These are phyloP conservation scores for Stenopsyche tienmushanensis DNA, from an alignment of 1,140 invertebrate genomes.

Conservation along the genomic window DNA sequence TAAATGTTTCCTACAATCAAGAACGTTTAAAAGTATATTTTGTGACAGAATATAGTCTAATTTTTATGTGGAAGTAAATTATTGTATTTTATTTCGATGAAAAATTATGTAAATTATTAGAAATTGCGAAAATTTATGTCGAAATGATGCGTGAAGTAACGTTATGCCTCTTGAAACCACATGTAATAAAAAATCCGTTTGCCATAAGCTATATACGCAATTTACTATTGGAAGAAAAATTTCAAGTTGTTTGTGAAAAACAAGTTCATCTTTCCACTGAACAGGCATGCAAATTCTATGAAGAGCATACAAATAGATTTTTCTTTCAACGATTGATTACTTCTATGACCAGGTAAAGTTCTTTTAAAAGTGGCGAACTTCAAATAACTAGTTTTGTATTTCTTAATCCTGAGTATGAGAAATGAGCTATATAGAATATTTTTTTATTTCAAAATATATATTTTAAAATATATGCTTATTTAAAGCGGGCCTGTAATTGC, in stretches of 20 bases:
- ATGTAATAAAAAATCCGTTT: constrained; percentile 68
- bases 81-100: too few relatives aligned
- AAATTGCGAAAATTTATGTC: too few relatives aligned
- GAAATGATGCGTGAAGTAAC: constrained; percentile 57
- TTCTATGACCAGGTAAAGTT: constrained; percentile 77
- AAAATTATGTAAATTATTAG: too few relatives aligned
- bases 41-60: too few relatives aligned
- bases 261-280: constrained; percentile 61
- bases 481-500: constrained; percentile 79
- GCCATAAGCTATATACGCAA: constrained; percentile 66
- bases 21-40: too few relatives aligned
- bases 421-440: too few relatives aligned
- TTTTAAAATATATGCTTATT: constrained; percentile 41
- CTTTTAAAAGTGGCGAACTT: too few relatives aligned
- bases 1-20: too few relatives aligned
- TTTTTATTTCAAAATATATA: constrained; percentile 11
- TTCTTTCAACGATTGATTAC: constrained; percentile 84
- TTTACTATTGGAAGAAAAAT: constrained; percentile 69
- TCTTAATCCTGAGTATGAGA: too few relatives aligned
- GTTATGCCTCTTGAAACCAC: constrained; percentile 74
- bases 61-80: too few relatives aligned
- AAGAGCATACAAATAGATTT: constrained; percentile 81
- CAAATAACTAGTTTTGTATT: too few relatives aligned
- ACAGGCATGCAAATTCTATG: constrained; percentile 77
- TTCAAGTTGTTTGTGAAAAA: constrained; percentile 73